Conservation (phyloP, 2,888 invertebrate genomes). For the Dasypolia templi region DNA sequence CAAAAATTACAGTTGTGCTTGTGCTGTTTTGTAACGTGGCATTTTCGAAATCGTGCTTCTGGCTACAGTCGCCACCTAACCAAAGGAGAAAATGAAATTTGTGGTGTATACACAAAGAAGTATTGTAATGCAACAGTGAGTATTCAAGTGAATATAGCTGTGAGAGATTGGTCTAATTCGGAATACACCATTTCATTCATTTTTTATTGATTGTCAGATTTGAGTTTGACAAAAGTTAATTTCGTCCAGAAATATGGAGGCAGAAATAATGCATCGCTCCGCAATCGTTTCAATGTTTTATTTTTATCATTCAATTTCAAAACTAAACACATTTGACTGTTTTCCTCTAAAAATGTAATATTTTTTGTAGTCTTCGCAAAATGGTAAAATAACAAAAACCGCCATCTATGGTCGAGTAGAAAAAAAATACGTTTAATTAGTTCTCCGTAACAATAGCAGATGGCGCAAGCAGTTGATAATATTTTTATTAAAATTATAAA, state of each 20-base stretch:
- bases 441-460: slow-evolving; percentile 11
- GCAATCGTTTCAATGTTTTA: not conserved
- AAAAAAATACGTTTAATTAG: no score
- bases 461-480: not conserved
- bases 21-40: no score
- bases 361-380: not conserved
- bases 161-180: no score
- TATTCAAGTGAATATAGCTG: no score
- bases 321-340: not conserved
- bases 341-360: not conserved
- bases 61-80: no score
- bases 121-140: no score
- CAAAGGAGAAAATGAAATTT: no score
- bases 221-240: not conserved
- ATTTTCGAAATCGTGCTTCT: no score
- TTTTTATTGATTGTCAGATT: not conserved
- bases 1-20: no score
- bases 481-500: not conserved
- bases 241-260: not conserved
- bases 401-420: slow-evolving; percentile 49
- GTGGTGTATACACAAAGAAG: no score
- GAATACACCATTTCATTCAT: no score
- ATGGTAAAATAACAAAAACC: not conserved
- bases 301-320: no score
- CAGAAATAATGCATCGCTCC: not conserved